These are phyloP conservation scores for Dromococcyx pavoninus DNA, from an alignment of 2,797 vertebrate genomes.

Conservation along the genomic window DNA sequence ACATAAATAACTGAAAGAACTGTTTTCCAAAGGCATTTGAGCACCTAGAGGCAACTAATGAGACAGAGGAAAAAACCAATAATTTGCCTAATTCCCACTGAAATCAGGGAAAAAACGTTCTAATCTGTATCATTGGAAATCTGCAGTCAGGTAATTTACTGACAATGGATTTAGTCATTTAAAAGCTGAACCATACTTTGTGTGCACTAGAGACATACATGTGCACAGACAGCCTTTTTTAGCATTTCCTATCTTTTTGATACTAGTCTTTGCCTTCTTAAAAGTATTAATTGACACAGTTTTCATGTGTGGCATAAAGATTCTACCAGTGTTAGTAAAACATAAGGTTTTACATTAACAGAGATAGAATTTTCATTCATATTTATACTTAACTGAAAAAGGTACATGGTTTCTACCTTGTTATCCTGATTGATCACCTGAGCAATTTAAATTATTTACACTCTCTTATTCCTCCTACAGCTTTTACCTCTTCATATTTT, in stretches of 20 bases:
- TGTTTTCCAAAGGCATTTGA: not conserved
- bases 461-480: not conserved
- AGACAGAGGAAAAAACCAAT: too few relatives aligned
- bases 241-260: not conserved
- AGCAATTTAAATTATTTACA: not conserved
- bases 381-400: not conserved
- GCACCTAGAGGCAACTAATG: not conserved
- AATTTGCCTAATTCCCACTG: not conserved
- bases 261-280: not conserved
- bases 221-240: not conserved
- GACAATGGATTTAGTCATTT: not conserved
- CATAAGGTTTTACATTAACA: not conserved
- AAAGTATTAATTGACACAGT: not conserved
- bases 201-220: not conserved
- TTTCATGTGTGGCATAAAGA: not conserved
- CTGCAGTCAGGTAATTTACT: not conserved
- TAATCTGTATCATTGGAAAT: not conserved
- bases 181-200: not conserved
- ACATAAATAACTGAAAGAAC: not conserved
- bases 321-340: not conserved
- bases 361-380: constrained; percentile 1
- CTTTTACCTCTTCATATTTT: not conserved
- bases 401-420: not conserved
- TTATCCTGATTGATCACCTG: not conserved
- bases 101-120: not conserved